These are phyloP conservation scores for Actinopyga echinites DNA, from an alignment of 53 echinoderm and acorn worm species.

Conservation along the genomic window DNA sequence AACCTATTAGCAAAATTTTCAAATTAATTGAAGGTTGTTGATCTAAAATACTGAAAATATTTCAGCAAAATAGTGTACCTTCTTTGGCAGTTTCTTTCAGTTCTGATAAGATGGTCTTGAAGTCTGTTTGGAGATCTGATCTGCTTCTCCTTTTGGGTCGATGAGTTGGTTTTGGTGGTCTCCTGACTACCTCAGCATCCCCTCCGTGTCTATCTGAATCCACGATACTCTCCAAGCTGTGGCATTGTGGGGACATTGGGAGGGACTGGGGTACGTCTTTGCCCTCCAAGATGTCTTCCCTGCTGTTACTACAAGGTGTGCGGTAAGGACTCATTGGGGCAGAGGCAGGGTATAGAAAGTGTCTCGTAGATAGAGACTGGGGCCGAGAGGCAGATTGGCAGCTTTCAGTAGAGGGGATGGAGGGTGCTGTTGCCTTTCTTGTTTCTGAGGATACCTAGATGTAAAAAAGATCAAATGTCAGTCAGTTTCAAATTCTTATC, in stretches of 20 bases:
- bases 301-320: conserved; percentile 25
- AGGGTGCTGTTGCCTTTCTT: conserved; percentile 10
- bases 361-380: conserved; percentile 20
- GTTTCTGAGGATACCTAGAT: not conserved
- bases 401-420: not conserved
- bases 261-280: not conserved
- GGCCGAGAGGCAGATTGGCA: conserved; percentile 1
- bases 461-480: not conserved
- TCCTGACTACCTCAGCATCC: conserved; percentile 45
- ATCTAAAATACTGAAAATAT: not conserved
- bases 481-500: not conserved
- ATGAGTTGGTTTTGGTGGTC: conserved; percentile 81
- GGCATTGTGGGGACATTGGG: conserved; percentile 1
- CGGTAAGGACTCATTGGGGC: conserved; percentile 35
- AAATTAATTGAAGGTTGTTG: too few relatives aligned
- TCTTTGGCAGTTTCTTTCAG: conserved; percentile 11
- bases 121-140: conserved; percentile 13
- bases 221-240: conserved; percentile 24
- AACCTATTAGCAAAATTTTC: too few relatives aligned
- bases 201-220: conserved; percentile 6
- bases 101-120: conserved; percentile 17
- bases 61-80: not conserved
- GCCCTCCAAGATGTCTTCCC: conserved; percentile 32
- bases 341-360: conserved; percentile 10
- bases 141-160: conserved; percentile 57